These are phyloP conservation scores for Rhynchomys soricoides DNA, from an alignment of 2,113 vertebrate genomes.

Conservation along the genomic window DNA sequence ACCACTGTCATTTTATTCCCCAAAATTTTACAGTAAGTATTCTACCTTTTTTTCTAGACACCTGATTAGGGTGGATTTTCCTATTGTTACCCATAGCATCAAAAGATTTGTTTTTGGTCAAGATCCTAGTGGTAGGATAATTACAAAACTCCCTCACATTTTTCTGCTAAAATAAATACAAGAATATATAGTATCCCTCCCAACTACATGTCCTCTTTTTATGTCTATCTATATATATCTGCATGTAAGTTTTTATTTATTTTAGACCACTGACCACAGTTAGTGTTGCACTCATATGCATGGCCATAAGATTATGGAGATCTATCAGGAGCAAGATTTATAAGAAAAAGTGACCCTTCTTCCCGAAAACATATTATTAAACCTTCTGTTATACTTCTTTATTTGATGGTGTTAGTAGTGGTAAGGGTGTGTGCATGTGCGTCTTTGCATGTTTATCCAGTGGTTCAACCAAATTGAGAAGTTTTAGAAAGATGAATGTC, in stretches of 20 bases:
- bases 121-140: background rate
- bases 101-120: background rate
- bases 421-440: background rate
- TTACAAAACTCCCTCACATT: background rate
- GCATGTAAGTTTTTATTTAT: background rate
- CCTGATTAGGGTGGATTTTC: background rate
- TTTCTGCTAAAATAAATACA: background rate
- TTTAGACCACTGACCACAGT: background rate
- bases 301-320: background rate
- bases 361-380: background rate
- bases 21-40: background rate
- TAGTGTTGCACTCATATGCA: no score
- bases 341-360: background rate
- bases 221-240: background rate
- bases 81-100: background rate
- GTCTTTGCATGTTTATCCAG: background rate
- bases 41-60: slow-evolving; percentile 19
- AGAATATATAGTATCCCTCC: background rate
- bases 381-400: background rate
- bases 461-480: background rate
- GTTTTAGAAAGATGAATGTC: background rate
- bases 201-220: background rate
- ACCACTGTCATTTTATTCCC: background rate
- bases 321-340: background rate
- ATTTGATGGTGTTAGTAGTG: background rate